Evolutionary conservation across 2,113 vertebrate species (phyloP).

Genomic region (Xiphophorus hellerii): DNA sequence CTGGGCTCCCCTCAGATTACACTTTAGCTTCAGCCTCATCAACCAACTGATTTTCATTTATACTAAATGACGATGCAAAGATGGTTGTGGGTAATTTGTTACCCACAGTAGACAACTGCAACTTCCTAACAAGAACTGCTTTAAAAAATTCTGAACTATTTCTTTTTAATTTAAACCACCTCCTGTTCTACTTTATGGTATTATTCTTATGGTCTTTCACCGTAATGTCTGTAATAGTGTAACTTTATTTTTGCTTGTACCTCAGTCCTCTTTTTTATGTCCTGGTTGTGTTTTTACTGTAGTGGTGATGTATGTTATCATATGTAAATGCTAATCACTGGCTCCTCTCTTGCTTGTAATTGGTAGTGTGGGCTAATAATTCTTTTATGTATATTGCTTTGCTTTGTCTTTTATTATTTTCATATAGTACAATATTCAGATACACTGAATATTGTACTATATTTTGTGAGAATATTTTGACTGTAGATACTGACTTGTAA

Average conservation of each 20-base stretch:
- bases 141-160: not conserved
- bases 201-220: slow-evolving; percentile 42
- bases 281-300: slow-evolving; percentile 34
- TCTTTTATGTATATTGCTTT: not conserved
- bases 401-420: not conserved
- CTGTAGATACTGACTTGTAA: slow-evolving; percentile 72
- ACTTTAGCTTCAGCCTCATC: not conserved
- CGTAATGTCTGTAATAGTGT: slow-evolving; percentile 25
- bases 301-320: slow-evolving; percentile 17
- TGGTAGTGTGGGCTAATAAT: slow-evolving; percentile 1
- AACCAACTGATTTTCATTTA: not conserved
- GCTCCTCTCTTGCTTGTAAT: slow-evolving; percentile 14
- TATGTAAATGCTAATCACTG: not conserved
- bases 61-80: not conserved
- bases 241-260: slow-evolving; percentile 12
- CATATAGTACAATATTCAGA: not conserved
- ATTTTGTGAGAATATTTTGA: slow-evolving; percentile 26
- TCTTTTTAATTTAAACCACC: slow-evolving; percentile 27
- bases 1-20: not conserved
- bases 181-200: slow-evolving; percentile 48
- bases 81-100: not conserved
- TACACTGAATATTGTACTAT: not conserved
- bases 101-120: not conserved
- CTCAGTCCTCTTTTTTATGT: slow-evolving; percentile 12
- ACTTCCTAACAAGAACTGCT: not conserved